Base-by-base conservation (phyloP, 2,113 vertebrate species). In the Colaptes auratus region DNA sequence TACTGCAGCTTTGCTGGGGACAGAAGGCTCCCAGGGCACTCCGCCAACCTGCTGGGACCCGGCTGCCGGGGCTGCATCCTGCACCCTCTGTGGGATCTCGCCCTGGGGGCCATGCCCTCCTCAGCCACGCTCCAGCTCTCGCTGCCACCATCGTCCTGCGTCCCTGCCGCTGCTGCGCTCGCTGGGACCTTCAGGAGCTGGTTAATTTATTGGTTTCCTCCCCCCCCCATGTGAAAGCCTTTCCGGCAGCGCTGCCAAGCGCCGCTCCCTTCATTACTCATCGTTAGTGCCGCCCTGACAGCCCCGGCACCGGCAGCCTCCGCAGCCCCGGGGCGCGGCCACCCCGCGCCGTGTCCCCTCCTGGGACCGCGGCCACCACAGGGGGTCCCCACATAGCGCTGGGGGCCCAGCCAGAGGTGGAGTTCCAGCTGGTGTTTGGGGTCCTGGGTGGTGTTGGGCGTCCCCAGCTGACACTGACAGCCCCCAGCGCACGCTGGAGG, bases 1-100 rank as follows among this genome's bases (percentile, higher is more conserved):
- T n/a, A 6, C 35, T 6, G 15, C 25, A 17, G 75, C 85, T 88
- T 44, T 3, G 1, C 50, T 88, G 86, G 56, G 63, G 71, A 13
- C 78, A 64, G 60, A 71, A 64, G 1, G 15, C 21, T n/a, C 30
- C 84, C 3, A 61, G 65, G 15, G 8, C 2, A 0, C 35, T 53
- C 3, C 0, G 3, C 18, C 36, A 27, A 20, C 15, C 81, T 17
- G 15, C 18, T 0, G 39, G 78, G n/a, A 44, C 14, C 0, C 1
- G 6, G 24, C 14, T 70, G 70, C 28, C 0, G 1, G 14, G 73
- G 42, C 10, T 5, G 0, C 7, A n/a, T 63, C 61, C 75, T 61
- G n/a, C n/a, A 8, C 36, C 36, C 23, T 1, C 10, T 53, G 36
- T 4, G 5, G 7, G n/a, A 69, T n/a, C 67, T 67, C 4, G 5